Base-by-base conservation (phyloP, 1,140 invertebrate genomes). In the Zaprionus vittiger region DNA sequence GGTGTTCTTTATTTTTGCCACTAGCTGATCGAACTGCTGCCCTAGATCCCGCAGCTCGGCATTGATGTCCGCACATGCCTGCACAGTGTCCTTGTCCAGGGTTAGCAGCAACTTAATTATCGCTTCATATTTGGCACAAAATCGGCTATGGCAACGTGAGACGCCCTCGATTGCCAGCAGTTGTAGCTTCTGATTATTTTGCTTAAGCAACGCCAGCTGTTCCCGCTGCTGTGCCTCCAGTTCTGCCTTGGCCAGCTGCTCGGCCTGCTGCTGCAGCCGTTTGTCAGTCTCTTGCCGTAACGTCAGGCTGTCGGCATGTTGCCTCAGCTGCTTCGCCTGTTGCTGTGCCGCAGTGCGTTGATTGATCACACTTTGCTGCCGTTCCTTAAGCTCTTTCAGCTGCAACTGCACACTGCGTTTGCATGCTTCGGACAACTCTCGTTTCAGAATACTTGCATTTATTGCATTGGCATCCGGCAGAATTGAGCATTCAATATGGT, bases 11-110 rank as follows among this genome's bases (percentile, higher is more conserved):
- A 92, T 78, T 17, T 71, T 71, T 12, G 26, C 54, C 2, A 91
- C 75, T 1, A 92, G 60, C 49, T 91, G 79, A 28, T 92, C 83
- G 41, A 91, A 92, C 28, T 73, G 55, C 24, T 84, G 73, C 1
- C 79, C 78, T 20, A 92, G 47, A 12, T 89, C 89, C 3, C 80
- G 83, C 5, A 92, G 37, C 20, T 92, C 78, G n/a, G 52, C 59
- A 41, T 92, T 91, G 7, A 81, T 85, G 3, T 70, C 60, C 14
- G 69, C 31, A 47, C 85, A 89, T 3, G 86, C 78, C 28, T 89
- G 77, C 1, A 89, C 72, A 1, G 71, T 79, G 5, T 91, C 77
- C 37, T 81, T 80, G 65, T 92, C 86, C 24, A 92, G 67, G 0
- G 85, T 71, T 15, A 89, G 72, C 1, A 92, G 62, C 38, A 91